Evolutionary conservation across 2,888 invertebrate species (phyloP).

Genomic region (Allophyes oxyacanthae): DNA sequence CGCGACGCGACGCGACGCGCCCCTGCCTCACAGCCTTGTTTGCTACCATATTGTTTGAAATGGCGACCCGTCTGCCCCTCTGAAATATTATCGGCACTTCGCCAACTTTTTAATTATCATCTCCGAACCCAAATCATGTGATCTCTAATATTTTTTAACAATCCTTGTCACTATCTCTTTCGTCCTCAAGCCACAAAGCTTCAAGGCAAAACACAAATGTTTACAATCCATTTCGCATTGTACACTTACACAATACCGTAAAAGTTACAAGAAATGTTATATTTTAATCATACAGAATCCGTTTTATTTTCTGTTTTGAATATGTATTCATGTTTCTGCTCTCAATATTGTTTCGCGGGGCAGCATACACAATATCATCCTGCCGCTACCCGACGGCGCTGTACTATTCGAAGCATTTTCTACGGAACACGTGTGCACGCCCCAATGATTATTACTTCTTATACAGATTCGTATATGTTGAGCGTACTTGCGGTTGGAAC

Average conservation of each 20-base stretch:
- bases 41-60: constrained; percentile 67
- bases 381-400: constrained; percentile 60
- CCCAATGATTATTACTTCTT: constrained; percentile 83
- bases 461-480: constrained; percentile 62
- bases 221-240: constrained; percentile 19
- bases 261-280: constrained; percentile 40
- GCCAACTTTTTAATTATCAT: constrained; percentile 66
- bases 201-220: constrained; percentile 5
- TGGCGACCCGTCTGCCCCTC: constrained; percentile 56
- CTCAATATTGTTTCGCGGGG: constrained; percentile 81
- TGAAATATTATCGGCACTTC: constrained; percentile 66
- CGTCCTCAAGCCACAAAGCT: background rate
- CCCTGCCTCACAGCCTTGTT: constrained; percentile 54
- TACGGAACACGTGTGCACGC: constrained; percentile 79
- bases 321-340: constrained; percentile 76
- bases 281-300: constrained; percentile 64
- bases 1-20: constrained; percentile 51
- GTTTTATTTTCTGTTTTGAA: constrained; percentile 72
- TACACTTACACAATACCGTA: constrained; percentile 34
- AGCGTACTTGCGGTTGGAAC: constrained; percentile 41
- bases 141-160: constrained; percentile 21
- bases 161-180: background rate
- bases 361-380: constrained; percentile 57
- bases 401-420: constrained; percentile 75
- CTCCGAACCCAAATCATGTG: constrained; percentile 35